Evolutionary conservation across 1,140 invertebrate species (phyloP).

Genomic region (Lanistes nyassanus): DNA sequence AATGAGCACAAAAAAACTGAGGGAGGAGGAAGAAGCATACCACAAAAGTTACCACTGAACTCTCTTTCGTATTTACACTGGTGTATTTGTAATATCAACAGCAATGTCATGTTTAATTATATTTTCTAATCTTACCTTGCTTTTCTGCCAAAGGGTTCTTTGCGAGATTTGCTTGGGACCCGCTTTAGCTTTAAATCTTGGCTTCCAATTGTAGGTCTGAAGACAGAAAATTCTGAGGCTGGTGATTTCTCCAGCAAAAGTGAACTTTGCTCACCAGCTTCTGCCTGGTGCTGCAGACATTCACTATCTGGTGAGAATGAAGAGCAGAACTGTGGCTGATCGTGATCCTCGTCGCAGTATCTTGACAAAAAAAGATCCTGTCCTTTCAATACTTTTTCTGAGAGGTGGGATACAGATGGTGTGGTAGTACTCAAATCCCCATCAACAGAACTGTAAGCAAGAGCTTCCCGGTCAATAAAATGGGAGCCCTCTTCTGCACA

Average conservation of each 20-base stretch:
- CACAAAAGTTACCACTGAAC: neutral
- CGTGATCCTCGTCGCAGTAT: conserved; percentile 17
- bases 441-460: neutral
- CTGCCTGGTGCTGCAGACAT: neutral
- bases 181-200: conserved; percentile 24
- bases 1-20: conserved; percentile 2
- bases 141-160: conserved; percentile 42
- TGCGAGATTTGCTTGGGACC: conserved; percentile 43
- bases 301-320: neutral
- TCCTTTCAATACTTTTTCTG: conserved; percentile 16
- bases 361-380: conserved; percentile 17
- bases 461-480: neutral
- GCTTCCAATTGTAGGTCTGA: neutral
- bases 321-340: conserved; percentile 14
- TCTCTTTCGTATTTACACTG: neutral
- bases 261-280: neutral
- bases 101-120: neutral
- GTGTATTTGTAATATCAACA: neutral
- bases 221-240: neutral
- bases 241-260: neutral
- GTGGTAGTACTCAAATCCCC: neutral
- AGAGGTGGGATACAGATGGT: neutral
- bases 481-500: no score
- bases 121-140: conserved; percentile 7
- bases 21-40: neutral